Conservation (phyloP, 2,797 vertebrate genomes). For the Morelia viridis region DNA sequence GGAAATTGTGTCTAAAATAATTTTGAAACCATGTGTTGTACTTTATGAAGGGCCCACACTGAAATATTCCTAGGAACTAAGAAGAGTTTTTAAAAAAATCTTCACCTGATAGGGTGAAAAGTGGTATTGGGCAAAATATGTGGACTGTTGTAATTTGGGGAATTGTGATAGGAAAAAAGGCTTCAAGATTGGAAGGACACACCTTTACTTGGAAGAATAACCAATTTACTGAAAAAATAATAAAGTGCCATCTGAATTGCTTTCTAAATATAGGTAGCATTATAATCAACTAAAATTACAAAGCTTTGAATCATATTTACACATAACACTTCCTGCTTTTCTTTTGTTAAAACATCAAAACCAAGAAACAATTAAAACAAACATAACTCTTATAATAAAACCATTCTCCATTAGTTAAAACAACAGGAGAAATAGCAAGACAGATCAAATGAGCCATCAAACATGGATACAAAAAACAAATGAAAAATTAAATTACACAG, state of each 20-base stretch:
- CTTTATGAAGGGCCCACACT: neutral
- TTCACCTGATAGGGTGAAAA: neutral
- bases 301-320: neutral
- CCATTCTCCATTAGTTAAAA: too few species aligned
- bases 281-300: too few species aligned
- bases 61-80: neutral
- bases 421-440: too few species aligned
- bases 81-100: neutral
- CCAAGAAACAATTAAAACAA: too few species aligned
- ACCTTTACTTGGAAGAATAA: neutral
- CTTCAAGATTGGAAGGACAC: too few species aligned
- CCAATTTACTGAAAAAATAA: neutral
- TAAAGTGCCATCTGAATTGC: neutral
- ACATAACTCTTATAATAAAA: too few species aligned
- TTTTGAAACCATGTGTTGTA: neutral
- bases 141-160: neutral
- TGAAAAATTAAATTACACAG: too few species aligned
- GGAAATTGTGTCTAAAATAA: accelerated
- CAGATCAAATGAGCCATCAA: too few species aligned
- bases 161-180: too few species aligned
- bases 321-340: neutral
- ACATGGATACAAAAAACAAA: too few species aligned
- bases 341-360: neutral
- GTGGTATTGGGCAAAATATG: neutral
- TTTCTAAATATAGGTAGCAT: too few species aligned